Percentiles rank a stretch among this genome's conserved stretches.
Evolutionary conservation across 1,140 invertebrate genomes (phyloP).

Genomic region (Bombus confusus): DNA sequence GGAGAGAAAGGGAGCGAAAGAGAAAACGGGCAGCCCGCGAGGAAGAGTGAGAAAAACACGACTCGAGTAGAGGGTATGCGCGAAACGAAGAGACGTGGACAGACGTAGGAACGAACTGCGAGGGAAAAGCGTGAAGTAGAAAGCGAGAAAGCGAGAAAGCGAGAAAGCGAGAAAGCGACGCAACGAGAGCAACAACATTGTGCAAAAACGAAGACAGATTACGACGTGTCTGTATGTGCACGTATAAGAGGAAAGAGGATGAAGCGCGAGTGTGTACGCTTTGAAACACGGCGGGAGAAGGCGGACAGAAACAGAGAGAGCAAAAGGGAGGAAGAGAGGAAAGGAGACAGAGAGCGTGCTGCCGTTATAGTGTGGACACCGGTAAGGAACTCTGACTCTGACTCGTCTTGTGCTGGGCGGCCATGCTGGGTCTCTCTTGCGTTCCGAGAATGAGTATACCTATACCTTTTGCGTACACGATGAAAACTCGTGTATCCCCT

Average conservation of each 20-base stretch:
- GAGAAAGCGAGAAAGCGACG: constrained; percentile 49
- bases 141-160: constrained; percentile 51
- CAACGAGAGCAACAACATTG: constrained; percentile 42
- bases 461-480: constrained; percentile 49
- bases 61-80: constrained; percentile 23
- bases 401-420: constrained; percentile 64
- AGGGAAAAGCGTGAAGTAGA: constrained; percentile 36
- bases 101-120: constrained; percentile 43
- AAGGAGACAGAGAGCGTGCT: constrained; percentile 25
- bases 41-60: constrained; percentile 10
- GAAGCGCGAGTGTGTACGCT: constrained; percentile 20
- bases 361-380: constrained; percentile 51
- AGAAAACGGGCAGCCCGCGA: constrained; percentile 19
- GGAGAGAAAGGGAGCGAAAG: constrained; percentile 36
- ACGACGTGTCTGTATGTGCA: constrained; percentile 23
- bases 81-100: constrained; percentile 33
- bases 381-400: constrained; percentile 54
- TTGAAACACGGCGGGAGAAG: constrained; percentile 37
- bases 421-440: constrained; percentile 67
- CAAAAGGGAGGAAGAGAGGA: constrained; percentile 29
- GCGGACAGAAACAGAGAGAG: constrained; percentile 32
- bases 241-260: constrained; percentile 15
- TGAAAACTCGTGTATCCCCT: constrained; percentile 49
- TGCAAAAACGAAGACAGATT: constrained; percentile 51
- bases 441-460: constrained; percentile 59